These are phyloP conservation scores for Argyresthia goedartella DNA, from an alignment of 2,888 invertebrate genomes.

Conservation along the genomic window DNA sequence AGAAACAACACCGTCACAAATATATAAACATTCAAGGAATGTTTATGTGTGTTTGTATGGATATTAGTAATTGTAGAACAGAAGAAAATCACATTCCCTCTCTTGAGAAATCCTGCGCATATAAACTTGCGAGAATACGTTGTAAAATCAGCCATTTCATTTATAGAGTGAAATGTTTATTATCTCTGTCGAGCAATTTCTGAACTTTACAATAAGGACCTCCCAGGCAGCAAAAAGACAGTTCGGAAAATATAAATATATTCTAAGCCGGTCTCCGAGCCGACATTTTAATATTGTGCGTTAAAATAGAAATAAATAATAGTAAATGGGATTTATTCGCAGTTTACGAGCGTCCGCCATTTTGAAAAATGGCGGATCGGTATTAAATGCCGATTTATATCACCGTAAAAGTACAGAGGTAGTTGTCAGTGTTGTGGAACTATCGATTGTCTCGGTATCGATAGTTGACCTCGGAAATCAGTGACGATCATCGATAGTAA, in stretches of 20 bases:
- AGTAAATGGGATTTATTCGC: conserved; percentile 19
- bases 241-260: neutral
- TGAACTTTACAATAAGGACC: neutral
- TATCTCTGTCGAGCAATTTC: too few relatives aligned
- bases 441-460: neutral
- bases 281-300: neutral
- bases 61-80: too few relatives aligned
- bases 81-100: too few relatives aligned
- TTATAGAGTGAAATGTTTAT: too few relatives aligned
- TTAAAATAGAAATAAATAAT: conserved; percentile 12
- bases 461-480: too few relatives aligned
- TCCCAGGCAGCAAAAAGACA: neutral
- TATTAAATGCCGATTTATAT: conserved; percentile 33
- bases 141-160: too few relatives aligned
- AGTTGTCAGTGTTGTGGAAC: neutral
- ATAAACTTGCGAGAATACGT: too few relatives aligned
- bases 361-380: conserved; percentile 13
- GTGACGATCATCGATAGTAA: too few relatives aligned
- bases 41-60: too few relatives aligned
- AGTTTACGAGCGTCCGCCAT: conserved; percentile 17
- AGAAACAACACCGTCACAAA: too few relatives aligned
- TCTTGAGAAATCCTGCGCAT: too few relatives aligned
- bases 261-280: neutral
- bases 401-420: conserved; percentile 20
- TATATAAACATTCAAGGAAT: too few relatives aligned